Base-by-base conservation (phyloP, 1,140 invertebrate genomes). In the Aphaenogaster floridana region DNA sequence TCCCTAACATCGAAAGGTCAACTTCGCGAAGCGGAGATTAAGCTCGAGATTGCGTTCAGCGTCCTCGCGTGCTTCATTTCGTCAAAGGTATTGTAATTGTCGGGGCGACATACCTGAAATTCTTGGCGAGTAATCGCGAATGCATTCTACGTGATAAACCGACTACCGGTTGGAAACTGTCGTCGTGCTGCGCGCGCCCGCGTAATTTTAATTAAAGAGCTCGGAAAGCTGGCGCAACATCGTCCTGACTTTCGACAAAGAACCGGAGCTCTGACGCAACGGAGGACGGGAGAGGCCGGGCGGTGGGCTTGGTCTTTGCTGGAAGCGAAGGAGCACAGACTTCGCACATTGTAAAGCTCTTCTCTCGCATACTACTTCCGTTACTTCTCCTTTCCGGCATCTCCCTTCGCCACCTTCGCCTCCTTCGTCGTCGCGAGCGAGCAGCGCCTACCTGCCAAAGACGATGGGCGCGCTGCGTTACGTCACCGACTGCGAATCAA, bases 401-500 rank as follows among this genome's bases (percentile, higher is more conserved):
- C 13, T 17, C 28, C 45, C 15, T 36, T 28, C 57, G 21, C 21
- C 28, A 13, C 17, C 59, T 39, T 28, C 52, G 52, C 0, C 86
- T 48, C 64, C 42, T 83, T 80, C 85, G 3, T 69, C 86, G 50
- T 68, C 54, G 61, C 77, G 69, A 76, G 61, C 81, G 54, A 54
- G 45, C 69, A 48, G 63, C 80, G 42, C 68, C 68, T 72, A 83
- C 71, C 81, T 84, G 78, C 69, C 89, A 88, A 90, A 85, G 79
- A 87, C 79, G 88, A 92, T 88, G 69, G 83, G 48, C 59, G 80
- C 52, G 90, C 88, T 89, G 83, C 87, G 91, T 94, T 93, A 93
- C 93, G 91, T 94, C 91, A 90, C 88, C 91, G 89, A 89, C 89
- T 90, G 78, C 86, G 91, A 94, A 94, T 94, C 92, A 94, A 94